Evolutionary conservation across 2,113 vertebrate genomes (phyloP), one percentile per base, ranked within the genome.

Genomic region (Hippocampus zosterae): DNA sequence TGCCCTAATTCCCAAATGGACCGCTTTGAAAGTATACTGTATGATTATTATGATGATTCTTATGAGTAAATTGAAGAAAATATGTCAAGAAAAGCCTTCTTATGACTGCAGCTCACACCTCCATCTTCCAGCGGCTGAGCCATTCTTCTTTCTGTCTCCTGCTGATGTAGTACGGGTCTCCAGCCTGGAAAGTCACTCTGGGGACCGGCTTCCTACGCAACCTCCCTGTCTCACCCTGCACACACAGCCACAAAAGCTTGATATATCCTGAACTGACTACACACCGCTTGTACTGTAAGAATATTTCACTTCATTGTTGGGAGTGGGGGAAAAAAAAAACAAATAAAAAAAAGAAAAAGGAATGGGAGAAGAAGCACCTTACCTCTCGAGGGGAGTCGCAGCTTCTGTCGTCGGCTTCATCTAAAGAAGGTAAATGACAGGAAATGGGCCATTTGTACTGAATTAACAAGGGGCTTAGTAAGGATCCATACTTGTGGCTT

Each of bases 111-210:
- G 55, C 65, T 74, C 65, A 81, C 75, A 97, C 97, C 96, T 98
- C 95, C 81, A 94, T 92, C 86, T 95, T 97, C 95, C 94, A 98
- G 79, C 91, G 92, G 16, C 94, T 95, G 87, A 98, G 92, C 96
- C 93, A 95, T 91, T 98, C 96, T 66, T 98, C 97, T 78, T 91
- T 91, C 87, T 97, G 96, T 88, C 95, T 93, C 91, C 95, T 95
- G 94, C 96, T 98, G 92, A 98, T 94, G 91, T 96, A 96, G 92
- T 94, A 98, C 12, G 97, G 96, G 87, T 98, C 97, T 77, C 97
- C 97, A 0, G 97, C 97, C 90, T 98, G 97, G 92, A 95, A 98
- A 79, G 96, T 97, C 87, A 94, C 93, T 71, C 96, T 92, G 81
- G 92, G 97, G 90, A 98, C 93, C 0, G 96, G 96, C 82, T 94